Base-by-base conservation (phyloP, 2,113 vertebrate species). In the Lamprotornis superbus region DNA sequence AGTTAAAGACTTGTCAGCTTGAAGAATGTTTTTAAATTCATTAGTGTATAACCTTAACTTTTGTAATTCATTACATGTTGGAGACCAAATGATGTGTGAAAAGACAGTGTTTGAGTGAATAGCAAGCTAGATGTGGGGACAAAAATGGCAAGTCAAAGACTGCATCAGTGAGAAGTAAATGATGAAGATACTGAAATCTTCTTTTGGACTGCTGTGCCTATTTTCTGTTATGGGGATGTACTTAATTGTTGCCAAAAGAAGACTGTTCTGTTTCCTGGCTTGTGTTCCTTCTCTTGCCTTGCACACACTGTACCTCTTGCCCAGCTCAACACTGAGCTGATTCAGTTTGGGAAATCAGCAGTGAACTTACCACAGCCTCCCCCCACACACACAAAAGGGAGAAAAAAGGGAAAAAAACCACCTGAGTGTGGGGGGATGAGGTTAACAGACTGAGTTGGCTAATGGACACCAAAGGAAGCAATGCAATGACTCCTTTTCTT, bases 381-480 rank as follows among this genome's bases (percentile, higher is more conserved):
- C 1, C 17, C 3, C 4, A 8, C 12, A 22, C 4, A 28, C 12
- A 59, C 13, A 37, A 25, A 53, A 23, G 7, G 19, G 2, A 28
- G 46, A 77, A 27, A 27, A 40, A 56, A 13, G 22, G 14, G 13
- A 30, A 52, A 31, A 31, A 37, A 12, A 22, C 5, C 5, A 24
- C 12, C 4, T 1, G 7, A 9, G 7, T 30, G 9, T 46, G 21
- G 1, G 14, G 6, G 6, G 5, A 11, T 2, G 28, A 56, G 30
- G 27, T 55, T 31, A 61, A 22, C 31, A 47, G 47, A 53, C 42
- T 59, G 39, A 59, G 7, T n/a, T 81, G 39, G 22, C 19, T 87
- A 11, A 63, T 4, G 4, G 16, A 5, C 28, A 50, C 22, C 35
- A 68, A 35, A 84, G 28, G 40, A 69, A 47, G 21, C 6, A 78